Base-by-base conservation (phyloP, 2,113 vertebrate genomes). In the Pseudorhombus dupliciocellatus region DNA sequence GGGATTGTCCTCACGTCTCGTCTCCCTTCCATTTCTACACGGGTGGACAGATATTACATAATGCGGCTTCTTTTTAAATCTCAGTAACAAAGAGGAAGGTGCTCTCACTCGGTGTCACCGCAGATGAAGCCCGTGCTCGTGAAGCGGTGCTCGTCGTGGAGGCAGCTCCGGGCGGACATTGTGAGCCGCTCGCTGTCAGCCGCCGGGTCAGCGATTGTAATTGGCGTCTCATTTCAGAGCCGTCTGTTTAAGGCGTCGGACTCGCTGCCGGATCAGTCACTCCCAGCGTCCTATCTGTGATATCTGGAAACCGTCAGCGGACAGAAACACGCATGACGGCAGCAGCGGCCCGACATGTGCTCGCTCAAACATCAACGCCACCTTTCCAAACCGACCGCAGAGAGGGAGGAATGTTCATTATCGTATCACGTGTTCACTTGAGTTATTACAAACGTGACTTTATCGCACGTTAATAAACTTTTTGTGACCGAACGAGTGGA, bases 131-230 rank as follows among this genome's bases (percentile, higher is more conserved):
- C n/a, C n/a, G 0, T 37, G 26, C 46, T 53, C 50, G 22, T 67
- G 34, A 66, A 69, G 53, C 26, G 70, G 54, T 56, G 77, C 77
- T 80, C 74, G 58, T 75, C 62, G 50, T 53, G 24, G 50, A 56
- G 24, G 56, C 42, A 1, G 31, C 71, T 70, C 34, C 51, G 42
- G 63, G 48, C 71, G 31, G 71, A 70, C 58, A 60, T 55, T 37
- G 52, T 8, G 40, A 44, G 69, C 9, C 40, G 34, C 16, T 22
- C 10, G 59, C 26, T n/a, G 75, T 78, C 60, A 73, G 56, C 57
- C 3, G 31, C 9, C 9, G 51, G 67, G 72, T 83, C 79, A 80
- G 64, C 66, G 69, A 79, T 69, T 77, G 70, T 85, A 77, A 81
- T 81, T 77, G 84, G 70, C 2, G 0, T 63, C 64, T 81, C 28